Base-by-base conservation (phyloP, 2,888 invertebrate genomes). In the Agrilus cyanescens region DNA sequence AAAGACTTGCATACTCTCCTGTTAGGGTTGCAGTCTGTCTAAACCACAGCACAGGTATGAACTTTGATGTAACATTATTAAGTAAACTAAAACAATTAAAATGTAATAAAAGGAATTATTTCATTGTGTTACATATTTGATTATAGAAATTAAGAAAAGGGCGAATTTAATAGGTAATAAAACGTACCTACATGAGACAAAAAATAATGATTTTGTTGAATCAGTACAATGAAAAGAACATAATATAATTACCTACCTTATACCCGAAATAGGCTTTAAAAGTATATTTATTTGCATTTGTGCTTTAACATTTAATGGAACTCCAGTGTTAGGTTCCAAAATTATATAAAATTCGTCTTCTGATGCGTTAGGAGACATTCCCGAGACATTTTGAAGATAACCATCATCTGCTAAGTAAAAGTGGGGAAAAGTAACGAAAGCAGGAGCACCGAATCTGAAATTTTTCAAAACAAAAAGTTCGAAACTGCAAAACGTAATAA, bases 391-490 rank as follows among this genome's bases (percentile, higher is more conserved):
- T 43, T 72, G 56, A 8, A 69, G 57, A 56, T 86, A 88, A 48
- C 68, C 68, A 0, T 74, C 71, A 64, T 87, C 85, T 0, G 82
- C 78, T 55, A 82, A 62, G 51, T 82, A 78, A 67, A 89, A 89
- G 62, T 91, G 89, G 1, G 91, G 90, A 53, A 80, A 77, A 0
- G 86, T 82, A 16, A 87, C 74, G 63, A 82, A 85, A 12, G 82
- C 84, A 1, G 91, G 90, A n/a, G 89, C 85, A 39, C 82, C 82
- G 63, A 71, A 80, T 47, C 82, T 78, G 38, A 38, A 53, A 56
- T 47, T 40, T 35, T 29, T 32, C 14, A 31, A 36, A 20, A 32
- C 32, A 30, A 37, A 32, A 20, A 31, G 6, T 25, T 8, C 33
- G 16, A 32, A n/a, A 40, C 31, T 29, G 12, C 7, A 40, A 33